Conservation (phyloP, 2,888 invertebrate genomes). For the Chymomyza amoena region DNA sequence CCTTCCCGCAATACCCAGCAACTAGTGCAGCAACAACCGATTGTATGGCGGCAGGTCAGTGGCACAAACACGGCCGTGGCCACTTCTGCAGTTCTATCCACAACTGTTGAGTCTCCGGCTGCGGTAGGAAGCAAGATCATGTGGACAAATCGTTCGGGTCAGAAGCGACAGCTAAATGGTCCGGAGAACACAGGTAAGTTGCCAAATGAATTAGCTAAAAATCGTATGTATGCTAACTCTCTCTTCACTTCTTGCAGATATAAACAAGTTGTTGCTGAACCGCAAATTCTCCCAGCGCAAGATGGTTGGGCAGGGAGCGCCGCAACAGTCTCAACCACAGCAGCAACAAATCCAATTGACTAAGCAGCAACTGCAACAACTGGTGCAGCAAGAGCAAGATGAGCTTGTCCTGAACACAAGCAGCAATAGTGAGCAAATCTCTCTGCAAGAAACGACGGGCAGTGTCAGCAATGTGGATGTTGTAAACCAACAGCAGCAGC, state of each 20-base stretch:
- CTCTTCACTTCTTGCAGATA: conserved; percentile 56
- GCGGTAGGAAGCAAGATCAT: conserved; percentile 73
- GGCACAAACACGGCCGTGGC: conserved; percentile 64
- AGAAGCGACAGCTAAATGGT: conserved; percentile 76
- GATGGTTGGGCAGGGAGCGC: conserved; percentile 58
- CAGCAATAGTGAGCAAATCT: conserved; percentile 43
- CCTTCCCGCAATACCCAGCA: conserved; percentile 49
- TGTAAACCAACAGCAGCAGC: conserved; percentile 45
- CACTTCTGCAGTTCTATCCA: conserved; percentile 60
- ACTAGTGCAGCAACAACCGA: conserved; percentile 58
- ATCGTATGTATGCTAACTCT: too few species aligned
- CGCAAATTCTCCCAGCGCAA: conserved; percentile 76
- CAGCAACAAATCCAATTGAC: conserved; percentile 73
- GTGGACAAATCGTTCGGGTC: conserved; percentile 73
- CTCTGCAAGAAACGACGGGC: conserved; percentile 45
- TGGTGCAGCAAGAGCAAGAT: conserved; percentile 66
- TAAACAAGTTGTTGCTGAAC: conserved; percentile 75
- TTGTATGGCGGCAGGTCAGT: conserved; percentile 76
- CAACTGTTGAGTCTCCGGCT: conserved; percentile 58
- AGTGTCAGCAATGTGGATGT: conserved; percentile 40
- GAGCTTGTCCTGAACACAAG: conserved; percentile 52
- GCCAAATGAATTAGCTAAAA: not conserved
- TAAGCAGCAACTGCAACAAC: conserved; percentile 67
- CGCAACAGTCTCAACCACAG: conserved; percentile 63
- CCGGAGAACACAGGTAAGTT: conserved; percentile 74